Conservation (phyloP, 2,888 invertebrate genomes). For the Nycteola revayana region DNA sequence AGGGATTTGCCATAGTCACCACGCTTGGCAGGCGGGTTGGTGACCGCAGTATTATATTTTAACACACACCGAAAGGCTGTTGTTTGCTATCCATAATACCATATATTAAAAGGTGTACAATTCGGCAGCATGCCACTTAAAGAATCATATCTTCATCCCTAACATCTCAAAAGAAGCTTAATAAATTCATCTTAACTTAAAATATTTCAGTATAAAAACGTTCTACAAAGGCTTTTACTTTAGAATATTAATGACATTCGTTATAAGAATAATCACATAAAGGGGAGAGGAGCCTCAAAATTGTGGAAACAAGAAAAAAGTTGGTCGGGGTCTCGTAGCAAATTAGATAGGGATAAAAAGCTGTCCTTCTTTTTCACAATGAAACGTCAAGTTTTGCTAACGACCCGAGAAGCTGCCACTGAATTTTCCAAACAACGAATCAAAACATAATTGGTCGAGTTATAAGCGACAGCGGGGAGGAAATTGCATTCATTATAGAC, state of each 20-base stretch:
- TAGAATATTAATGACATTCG: constrained; percentile 38
- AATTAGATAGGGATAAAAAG: constrained; percentile 53
- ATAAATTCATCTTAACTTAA: constrained; percentile 19
- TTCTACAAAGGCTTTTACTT: constrained; percentile 20
- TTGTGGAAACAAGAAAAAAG: constrained; percentile 23
- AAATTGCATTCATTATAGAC: background rate
- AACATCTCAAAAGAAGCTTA: no score
- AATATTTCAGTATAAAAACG: constrained; percentile 18
- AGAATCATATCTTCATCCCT: no score
- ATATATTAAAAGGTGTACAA: no score
- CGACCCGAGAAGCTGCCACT: constrained; percentile 43
- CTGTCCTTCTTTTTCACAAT: constrained; percentile 62
- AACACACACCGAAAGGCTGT: no score
- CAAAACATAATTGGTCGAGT: constrained; percentile 23
- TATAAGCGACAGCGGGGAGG: constrained; percentile 17
- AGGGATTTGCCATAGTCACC: no score
- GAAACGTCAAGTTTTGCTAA: constrained; percentile 64
- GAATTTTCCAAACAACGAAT: constrained; percentile 46
- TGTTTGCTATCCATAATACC: no score
- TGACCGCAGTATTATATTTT: no score
- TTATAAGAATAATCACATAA: constrained; percentile 34
- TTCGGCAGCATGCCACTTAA: no score
- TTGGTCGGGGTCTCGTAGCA: constrained; percentile 38
- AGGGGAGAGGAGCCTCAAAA: constrained; percentile 15
- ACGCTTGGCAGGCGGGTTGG: no score